These are phyloP conservation scores for Biston betularia DNA, from an alignment of 2,888 invertebrate species.

Conservation along the genomic window DNA sequence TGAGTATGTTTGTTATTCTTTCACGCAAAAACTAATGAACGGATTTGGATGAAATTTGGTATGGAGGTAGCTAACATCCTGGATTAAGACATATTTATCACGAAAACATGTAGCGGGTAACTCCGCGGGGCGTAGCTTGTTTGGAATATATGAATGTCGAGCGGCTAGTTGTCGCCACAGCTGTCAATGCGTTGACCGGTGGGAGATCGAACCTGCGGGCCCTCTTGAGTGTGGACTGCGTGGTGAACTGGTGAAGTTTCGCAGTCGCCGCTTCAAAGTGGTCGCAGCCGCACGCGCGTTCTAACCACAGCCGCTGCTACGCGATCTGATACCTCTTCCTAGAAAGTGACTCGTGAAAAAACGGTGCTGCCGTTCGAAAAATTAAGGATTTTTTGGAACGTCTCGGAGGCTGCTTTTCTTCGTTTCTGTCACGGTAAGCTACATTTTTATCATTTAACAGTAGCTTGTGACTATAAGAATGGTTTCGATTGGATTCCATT, in stretches of 20 bases:
- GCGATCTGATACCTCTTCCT: slow-evolving; percentile 50
- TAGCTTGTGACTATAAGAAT: no score
- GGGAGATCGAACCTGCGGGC: slow-evolving; percentile 66
- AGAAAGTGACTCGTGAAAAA: slow-evolving; percentile 71
- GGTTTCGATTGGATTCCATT: no score
- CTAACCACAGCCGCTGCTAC: slow-evolving; percentile 48
- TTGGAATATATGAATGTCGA: background rate
- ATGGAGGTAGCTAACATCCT: no score
- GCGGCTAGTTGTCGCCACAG: background rate
- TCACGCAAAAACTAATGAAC: no score
- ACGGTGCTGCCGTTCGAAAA: slow-evolving; percentile 63
- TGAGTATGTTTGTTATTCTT: no score
- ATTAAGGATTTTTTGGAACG: slow-evolving; percentile 61
- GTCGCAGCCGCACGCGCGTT: slow-evolving; percentile 69
- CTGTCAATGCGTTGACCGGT: slow-evolving; percentile 66
- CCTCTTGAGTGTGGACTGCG: no score
- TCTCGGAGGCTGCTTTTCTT: slow-evolving; percentile 52
- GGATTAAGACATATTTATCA: no score
- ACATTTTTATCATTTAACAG: background rate
- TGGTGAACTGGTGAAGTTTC: slow-evolving; percentile 47
- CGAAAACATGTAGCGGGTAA: no score
- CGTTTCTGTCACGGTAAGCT: slow-evolving; percentile 74
- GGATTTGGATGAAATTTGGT: no score
- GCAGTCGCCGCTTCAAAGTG: slow-evolving; percentile 75
- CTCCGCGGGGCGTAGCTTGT: background rate